Percentiles rank a stretch among this genome's conserved stretches.
phyloP scores from a whole-genome alignment of 2,797 vertebrate species.

The Telmatherina bonti region DNA sequence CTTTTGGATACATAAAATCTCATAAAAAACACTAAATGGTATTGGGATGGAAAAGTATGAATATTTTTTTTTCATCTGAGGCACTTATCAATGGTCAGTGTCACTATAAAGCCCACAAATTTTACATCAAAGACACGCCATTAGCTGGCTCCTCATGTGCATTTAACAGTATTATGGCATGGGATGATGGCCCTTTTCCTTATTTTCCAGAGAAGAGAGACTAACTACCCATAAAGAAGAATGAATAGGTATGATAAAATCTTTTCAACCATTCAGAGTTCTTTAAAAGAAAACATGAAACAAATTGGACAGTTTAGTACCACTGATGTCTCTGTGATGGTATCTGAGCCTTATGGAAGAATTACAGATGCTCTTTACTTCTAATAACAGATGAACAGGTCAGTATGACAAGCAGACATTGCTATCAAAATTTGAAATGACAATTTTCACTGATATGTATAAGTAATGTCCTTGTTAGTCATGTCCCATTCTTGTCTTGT shows the following conservation, averaged over 20 bases:
- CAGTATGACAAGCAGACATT: too few species aligned
- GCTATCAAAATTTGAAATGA: too few species aligned
- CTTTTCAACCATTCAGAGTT: not conserved
- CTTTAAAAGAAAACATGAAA: conserved; percentile 3
- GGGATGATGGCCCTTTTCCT: not conserved
- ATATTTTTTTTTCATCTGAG: conserved; percentile 10
- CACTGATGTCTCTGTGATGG: not conserved
- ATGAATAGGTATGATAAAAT: conserved; percentile 17
- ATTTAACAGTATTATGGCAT: conserved; percentile 1
- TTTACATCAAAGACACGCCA: conserved; percentile 8
- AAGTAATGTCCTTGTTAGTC: too few species aligned
- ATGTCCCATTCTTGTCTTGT: too few species aligned
- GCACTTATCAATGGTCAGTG: not conserved
- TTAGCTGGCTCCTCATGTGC: conserved; percentile 4
- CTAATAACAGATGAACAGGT: not conserved
- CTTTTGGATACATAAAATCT: not conserved
- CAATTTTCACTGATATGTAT: too few species aligned
- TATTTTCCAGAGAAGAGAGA: conserved; percentile 3
- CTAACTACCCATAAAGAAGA: not conserved
- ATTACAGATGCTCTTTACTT: conserved; percentile 11
- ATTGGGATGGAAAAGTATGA: not conserved
- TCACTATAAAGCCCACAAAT: conserved; percentile 18
- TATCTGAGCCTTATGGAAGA: not conserved
- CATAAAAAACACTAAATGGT: conserved; percentile 8
- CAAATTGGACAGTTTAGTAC: not conserved